phyloP scores from a whole-genome alignment of 1,140 invertebrate genomes.

The Anastrepha obliqua region DNA sequence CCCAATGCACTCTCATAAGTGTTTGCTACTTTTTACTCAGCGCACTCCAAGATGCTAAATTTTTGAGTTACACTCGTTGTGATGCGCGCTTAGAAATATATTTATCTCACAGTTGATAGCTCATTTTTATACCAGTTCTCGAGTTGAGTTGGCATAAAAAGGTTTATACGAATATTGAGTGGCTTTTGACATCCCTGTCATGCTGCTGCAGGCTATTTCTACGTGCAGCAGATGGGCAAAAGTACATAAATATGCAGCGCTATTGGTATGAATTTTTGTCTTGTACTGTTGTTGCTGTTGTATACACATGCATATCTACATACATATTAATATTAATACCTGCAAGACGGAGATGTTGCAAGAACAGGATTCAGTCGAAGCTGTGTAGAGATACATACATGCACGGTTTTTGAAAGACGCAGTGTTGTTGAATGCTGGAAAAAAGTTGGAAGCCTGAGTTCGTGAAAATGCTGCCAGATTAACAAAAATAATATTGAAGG shows the following conservation, averaged over 20 bases:
- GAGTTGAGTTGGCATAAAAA: background rate
- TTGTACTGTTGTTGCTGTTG: background rate
- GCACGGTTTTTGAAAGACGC: background rate
- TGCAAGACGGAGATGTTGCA: background rate
- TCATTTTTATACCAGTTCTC: conserved; percentile 40
- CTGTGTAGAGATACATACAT: background rate
- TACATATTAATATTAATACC: background rate
- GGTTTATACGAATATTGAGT: conserved; percentile 11
- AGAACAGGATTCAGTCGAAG: conserved; percentile 22
- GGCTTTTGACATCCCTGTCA: conserved; percentile 10
- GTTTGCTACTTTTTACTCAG: background rate
- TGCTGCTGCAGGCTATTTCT: background rate
- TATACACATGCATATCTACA: background rate
- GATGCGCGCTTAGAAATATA: background rate
- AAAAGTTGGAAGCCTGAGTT: background rate
- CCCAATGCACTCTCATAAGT: background rate
- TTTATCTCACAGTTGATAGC: background rate
- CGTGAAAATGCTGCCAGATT: background rate
- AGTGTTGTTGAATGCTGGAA: background rate
- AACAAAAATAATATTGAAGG: too few relatives aligned
- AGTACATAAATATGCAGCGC: too few relatives aligned
- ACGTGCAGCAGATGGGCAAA: background rate
- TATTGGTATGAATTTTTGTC: too few relatives aligned
- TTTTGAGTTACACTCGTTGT: too few relatives aligned
- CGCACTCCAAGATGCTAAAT: background rate